Percentiles rank a stretch among this genome's conserved stretches.
phyloP scores from a whole-genome alignment of 2,888 invertebrate genomes.

The Torymus texanus region DNA sequence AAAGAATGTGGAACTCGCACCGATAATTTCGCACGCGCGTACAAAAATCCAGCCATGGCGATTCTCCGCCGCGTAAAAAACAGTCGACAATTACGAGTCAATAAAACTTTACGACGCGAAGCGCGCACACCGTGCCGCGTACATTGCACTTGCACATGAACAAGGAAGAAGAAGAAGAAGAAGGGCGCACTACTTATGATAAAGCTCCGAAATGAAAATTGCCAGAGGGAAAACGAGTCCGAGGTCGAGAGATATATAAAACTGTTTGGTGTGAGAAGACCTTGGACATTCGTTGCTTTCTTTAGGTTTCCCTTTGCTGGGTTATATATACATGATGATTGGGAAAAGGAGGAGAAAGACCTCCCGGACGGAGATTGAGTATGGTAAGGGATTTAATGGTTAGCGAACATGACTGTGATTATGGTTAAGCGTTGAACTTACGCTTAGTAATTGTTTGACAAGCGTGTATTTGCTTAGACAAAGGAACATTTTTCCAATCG shows the following conservation, averaged over 20 bases:
- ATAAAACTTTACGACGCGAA: conserved; percentile 53
- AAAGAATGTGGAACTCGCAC: conserved; percentile 21
- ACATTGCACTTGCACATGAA: background rate
- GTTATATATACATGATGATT: too few species aligned
- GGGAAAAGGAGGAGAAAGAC: too few species aligned
- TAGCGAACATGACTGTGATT: too few species aligned
- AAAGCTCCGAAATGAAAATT: conserved; percentile 27
- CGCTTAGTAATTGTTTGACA: too few species aligned
- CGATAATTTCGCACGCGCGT: conserved; percentile 26
- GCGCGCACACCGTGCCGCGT: conserved; percentile 5
- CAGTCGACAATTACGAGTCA: conserved; percentile 46
- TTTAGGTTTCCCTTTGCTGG: too few species aligned
- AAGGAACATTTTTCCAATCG: too few species aligned
- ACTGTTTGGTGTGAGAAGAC: too few species aligned
- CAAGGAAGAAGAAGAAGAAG: background rate
- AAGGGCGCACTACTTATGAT: conserved; percentile 36
- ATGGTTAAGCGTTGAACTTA: too few species aligned
- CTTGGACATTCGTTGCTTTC: too few species aligned
- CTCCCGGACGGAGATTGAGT: too few species aligned
- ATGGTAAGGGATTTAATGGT: too few species aligned
- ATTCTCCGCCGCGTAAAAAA: conserved; percentile 41
- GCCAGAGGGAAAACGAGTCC: background rate
- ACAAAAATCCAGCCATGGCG: conserved; percentile 15
- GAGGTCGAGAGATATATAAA: background rate
- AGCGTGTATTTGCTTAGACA: too few species aligned